A percentile compares a stretch with the other conserved stretches of the same genome.
phyloP scores from a whole-genome alignment of 2,888 invertebrate species.

The Oxyteleia sp. region DNA sequence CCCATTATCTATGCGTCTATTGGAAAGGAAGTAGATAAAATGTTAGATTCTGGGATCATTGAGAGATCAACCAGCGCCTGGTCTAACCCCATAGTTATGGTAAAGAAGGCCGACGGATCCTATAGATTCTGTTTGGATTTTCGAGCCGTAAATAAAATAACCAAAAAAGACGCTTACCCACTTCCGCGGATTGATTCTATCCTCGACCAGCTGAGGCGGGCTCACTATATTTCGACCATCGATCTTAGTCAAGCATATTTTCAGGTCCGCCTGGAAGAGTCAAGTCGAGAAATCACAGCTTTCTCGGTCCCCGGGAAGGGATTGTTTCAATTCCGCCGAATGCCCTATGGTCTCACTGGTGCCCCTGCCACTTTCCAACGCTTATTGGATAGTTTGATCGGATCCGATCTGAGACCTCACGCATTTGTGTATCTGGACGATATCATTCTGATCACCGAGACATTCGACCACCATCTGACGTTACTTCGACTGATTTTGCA shows the following conservation, averaged over 20 bases:
- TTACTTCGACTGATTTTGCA: constrained; percentile 67
- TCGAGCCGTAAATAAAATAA: constrained; percentile 75
- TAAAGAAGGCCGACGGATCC: constrained; percentile 76
- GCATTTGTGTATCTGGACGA: constrained; percentile 40
- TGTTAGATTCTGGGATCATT: constrained; percentile 78
- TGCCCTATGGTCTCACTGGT: constrained; percentile 79
- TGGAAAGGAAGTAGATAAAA: constrained; percentile 76
- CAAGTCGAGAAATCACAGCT: constrained; percentile 72
- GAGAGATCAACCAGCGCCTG: constrained; percentile 65
- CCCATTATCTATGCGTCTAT: constrained; percentile 26
- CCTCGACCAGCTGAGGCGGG: constrained; percentile 1
- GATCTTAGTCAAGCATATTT: constrained; percentile 20
- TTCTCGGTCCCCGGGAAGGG: constrained; percentile 79
- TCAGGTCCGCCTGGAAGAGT: constrained; percentile 7
- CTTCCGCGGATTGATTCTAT: constrained; percentile 6
- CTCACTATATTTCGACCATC: constrained; percentile 3
- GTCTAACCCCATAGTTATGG: constrained; percentile 78
- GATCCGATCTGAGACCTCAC: neutral
- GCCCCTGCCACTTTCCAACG: constrained; percentile 79
- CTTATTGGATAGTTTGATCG: constrained; percentile 20
- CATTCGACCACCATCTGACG: constrained; percentile 1
- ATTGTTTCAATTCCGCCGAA: constrained; percentile 77
- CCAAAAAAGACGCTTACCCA: constrained; percentile 66
- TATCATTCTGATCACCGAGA: constrained; percentile 15
- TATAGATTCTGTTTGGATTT: constrained; percentile 80